These are phyloP conservation scores for Rostratula benghalensis DNA, from an alignment of 2,113 vertebrate species.

Conservation along the genomic window DNA sequence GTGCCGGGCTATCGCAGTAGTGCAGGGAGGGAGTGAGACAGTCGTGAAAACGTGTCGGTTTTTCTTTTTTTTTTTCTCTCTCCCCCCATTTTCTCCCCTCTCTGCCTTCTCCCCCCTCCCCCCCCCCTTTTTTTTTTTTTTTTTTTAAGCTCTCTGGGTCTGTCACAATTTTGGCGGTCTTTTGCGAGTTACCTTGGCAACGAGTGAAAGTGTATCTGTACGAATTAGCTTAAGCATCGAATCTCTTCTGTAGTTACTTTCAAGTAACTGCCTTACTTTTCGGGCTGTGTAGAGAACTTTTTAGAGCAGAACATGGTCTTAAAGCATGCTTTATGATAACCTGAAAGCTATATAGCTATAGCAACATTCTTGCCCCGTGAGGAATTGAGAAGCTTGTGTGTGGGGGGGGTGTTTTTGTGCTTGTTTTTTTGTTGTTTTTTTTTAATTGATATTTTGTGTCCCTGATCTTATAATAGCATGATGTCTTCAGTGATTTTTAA, in stretches of 20 bases:
- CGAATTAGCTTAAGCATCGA: background rate
- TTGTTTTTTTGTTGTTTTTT: background rate
- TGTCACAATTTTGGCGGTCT: background rate
- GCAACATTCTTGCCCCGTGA: background rate
- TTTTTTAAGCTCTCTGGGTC: background rate
- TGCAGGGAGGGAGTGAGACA: fast-evolving
- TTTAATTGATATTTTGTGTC: background rate
- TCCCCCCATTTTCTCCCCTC: background rate
- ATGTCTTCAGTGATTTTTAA: background rate
- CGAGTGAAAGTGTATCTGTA: background rate
- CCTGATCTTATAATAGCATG: background rate
- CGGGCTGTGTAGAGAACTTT: background rate
- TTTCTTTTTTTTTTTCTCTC: background rate
- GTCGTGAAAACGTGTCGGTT: background rate
- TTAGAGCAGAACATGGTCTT: background rate
- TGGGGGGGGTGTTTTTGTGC: no score
- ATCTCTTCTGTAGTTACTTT: background rate
- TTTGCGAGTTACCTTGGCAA: background rate
- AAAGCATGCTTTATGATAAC: background rate
- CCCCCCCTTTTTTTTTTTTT: no score
- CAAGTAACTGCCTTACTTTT: background rate
- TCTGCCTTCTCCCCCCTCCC: no score
- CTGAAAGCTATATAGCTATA: background rate
- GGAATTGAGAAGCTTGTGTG: background rate
- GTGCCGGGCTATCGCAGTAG: background rate